Conservation (phyloP, 2,797 vertebrate species). For the Adrianichthys oophorus region DNA sequence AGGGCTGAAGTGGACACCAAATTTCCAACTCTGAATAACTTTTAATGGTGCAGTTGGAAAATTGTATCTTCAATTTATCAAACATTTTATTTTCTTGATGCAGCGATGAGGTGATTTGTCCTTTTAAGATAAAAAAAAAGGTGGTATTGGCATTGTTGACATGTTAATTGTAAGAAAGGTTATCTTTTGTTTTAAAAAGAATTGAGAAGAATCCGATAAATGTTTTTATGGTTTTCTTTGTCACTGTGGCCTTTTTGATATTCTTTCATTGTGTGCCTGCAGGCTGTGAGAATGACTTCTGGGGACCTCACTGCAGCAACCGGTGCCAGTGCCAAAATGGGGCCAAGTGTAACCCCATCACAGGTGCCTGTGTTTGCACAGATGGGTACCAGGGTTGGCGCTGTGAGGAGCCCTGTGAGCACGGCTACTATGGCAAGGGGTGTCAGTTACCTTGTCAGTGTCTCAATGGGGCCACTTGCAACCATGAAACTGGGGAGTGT, state of each 20-base stretch:
- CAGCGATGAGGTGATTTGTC: conserved; percentile 1
- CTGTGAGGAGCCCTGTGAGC: conserved; percentile 92
- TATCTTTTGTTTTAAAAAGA: conserved; percentile 2
- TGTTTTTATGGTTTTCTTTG: conserved; percentile 1
- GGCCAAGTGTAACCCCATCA: conserved; percentile 99
- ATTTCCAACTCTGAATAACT: conserved; percentile 22
- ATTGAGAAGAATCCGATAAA: background rate
- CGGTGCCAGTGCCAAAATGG: conserved; percentile 97
- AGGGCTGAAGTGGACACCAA: background rate
- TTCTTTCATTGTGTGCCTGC: conserved; percentile 46
- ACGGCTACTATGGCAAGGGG: conserved; percentile 90
- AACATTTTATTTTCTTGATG: conserved; percentile 5
- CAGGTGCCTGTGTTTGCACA: conserved; percentile 94
- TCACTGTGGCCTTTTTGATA: no score
- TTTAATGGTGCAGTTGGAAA: conserved; percentile 26
- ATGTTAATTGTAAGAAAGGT: background rate
- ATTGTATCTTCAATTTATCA: conserved; percentile 4
- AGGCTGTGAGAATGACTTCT: conserved; percentile 97
- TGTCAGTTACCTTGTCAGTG: conserved; percentile 96
- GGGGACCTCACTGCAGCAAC: conserved; percentile 99
- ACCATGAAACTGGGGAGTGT: conserved; percentile 94
- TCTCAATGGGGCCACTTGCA: conserved; percentile 92
- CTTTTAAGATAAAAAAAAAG: conserved; percentile 2
- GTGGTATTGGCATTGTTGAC: background rate
- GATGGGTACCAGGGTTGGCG: conserved; percentile 97